Base-by-base conservation (phyloP, 2,797 vertebrate species). In the Jordanella pulchra region DNA sequence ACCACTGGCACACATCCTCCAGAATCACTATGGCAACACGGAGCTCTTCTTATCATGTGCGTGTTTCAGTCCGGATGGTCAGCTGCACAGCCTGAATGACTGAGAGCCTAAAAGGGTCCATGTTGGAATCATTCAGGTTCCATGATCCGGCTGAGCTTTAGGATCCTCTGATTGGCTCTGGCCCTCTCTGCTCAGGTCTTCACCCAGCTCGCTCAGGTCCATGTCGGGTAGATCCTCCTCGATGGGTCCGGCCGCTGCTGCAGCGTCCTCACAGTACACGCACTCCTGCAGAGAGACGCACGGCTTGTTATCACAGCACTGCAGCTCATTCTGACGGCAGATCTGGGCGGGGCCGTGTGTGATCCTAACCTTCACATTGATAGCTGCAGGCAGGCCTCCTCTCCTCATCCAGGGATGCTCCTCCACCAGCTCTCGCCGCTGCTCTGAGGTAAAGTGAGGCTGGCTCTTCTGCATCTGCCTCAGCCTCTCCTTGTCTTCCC, bases 331-430 rank as follows among this genome's bases (percentile, higher is more conserved):
- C 18, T 7, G 10, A 45, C 6, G 12, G 21, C 12, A 28, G 23
- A 42, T n/a, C 4, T 35, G 45, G 4, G 7, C n/a, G 18, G 23
- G 23, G 27, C 47, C 48, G 54, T 61, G 30, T 47, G 55, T 9
- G 39, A 7, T 56, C 2, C 87, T 70, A 2, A 99, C 97, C 35
- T 92, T 93, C 60, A 96, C 91, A 13, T 96, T 93, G 56, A 98
- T 85, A 3, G 95, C 94, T 28, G 94, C 85, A 30, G 97, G 98
- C 61, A 98, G 87, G 69, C 95, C 91, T 23, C 96, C 95, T 53
- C 92, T 93, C 82, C 95, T 95, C 84, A 98, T 93, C 97, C 97
- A 99, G 0, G 96, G 94, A 89, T 98, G 97, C 44, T 96, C 96
- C 74, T 97, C 96, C 61, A 93, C 75, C 7, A 99, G 94, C 82